Base-by-base conservation (phyloP, 2,797 vertebrate genomes). In the Cynodonichthys magdalenae region DNA sequence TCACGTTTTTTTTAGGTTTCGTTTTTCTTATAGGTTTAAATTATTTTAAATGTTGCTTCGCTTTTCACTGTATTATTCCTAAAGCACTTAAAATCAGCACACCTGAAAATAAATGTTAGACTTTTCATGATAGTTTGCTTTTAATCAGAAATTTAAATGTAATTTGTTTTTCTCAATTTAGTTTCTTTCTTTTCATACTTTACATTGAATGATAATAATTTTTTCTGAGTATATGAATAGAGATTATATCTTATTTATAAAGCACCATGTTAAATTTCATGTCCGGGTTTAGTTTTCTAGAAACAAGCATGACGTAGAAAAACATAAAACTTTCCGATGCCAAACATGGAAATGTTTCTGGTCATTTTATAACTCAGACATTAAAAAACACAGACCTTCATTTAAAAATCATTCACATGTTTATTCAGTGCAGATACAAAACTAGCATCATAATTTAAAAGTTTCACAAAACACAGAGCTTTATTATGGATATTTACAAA, bases 391-490 rank as follows among this genome's bases (percentile, higher is more conserved):
- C 5, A 47, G 2, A 66, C 19, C 7, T 46, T 8, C 6, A 36
- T 29, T 41, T 72, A 63, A 77, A 85, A 60, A 71, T 72, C 52
- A 46, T 85, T 82, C 80, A 86, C 74, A 80, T 47, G 50, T 88
- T 90, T 89, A 92, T 91, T 92, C 80, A 87, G 87, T 92, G 85
- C 85, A 86, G 68, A 75, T 87, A 82, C 82, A 87, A 86, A 85
- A 89, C 59, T 66, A 3, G 36, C 36, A 53, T 71, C 67, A 90
- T 93, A 92, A 93, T 53, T 93, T 94, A 92, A 76, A 49, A 74
- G 69, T 77, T 79, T 75, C 45, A 82, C 60, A 75, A 80, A 67
- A 77, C 72, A 83, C 63, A 47, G 53, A 71, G 52, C 29, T 54
- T 46, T 79, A 15, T 56, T 72, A 72, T 50, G 69, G 4, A 74